Base-by-base conservation (phyloP, 2,797 vertebrate genomes). In the Pyrocephalus nanus region DNA sequence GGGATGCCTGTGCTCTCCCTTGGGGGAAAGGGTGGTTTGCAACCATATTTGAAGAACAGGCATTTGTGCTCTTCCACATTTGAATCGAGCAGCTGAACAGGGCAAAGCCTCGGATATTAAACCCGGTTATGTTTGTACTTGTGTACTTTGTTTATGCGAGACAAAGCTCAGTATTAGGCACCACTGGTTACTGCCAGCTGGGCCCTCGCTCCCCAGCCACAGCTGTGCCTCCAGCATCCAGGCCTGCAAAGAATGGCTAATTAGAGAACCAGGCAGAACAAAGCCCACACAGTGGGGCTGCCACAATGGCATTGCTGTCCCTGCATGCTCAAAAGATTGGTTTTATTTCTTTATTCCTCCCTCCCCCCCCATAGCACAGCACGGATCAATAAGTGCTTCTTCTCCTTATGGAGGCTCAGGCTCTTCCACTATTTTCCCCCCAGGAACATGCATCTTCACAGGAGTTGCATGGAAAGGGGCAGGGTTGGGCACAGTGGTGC, bases 171-270 rank as follows among this genome's bases (percentile, higher is more conserved):
- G 99, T 99, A 98, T 98, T 98, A 97, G 97, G 97, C 97, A 98
- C 97, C 97, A 96, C 97, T 98, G 97, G 98, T 98, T 98, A 96
- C 98, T 99, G 98, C 99, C 99, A 99, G 99, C 98, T 97, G 98
- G 98, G 96, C 84, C 96, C 96, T 97, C 86, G 67, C 98, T 97
- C 96, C 96, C 95, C 96, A 96, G 92, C 93, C 97, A 97, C 99
- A 99, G 99, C 99, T 99, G 99, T 98, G 97, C 91, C 95, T 94
- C 98, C 95, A 96, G 96, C 96, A 96, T 91, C 75, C 64, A 91
- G 87, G 91, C 95, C 96, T 97, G 97, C 94, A 89, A 88, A 95
- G 97, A 98, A 98, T 97, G 96, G 95, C 97, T 97, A 97, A 98
- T 97, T 95, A 97, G 97, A 96, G 89, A 96, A 71, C 67, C 90